Evolutionary conservation across 2,797 vertebrate species (phyloP), one percentile per base, ranked within the genome.

Genomic region (Cirrhinus molitorella): DNA sequence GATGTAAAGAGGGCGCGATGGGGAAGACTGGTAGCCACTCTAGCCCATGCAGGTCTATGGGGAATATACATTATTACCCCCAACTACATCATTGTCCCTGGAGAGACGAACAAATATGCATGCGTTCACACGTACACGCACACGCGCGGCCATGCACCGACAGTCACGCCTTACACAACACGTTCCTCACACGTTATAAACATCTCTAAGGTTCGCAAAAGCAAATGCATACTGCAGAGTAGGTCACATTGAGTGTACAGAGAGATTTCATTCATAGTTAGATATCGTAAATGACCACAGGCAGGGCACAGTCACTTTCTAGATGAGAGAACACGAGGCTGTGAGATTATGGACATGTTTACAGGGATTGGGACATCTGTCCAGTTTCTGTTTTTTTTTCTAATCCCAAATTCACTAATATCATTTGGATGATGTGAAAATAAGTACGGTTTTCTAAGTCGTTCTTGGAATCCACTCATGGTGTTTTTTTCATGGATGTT

Each of bases 1-100:
- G 85, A 88, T 51, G 31, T 68, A 83, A 87, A 79, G 88, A 91
- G 90, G 89, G 90, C 84, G 90, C 90, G 23, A 92, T 91, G 91
- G 95, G 94, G 94, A 95, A 95, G 94, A 95, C 93, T 92, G 92
- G 89, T 91, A 92, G 89, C 89, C 78, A 79, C 73, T 85, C 76
- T 89, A 90, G 90, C 85, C 79, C 88, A 92, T 71, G 80, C 76
- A 84, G 88, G 89, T 94, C 87, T 91, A 53, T 78, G 45, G 90
- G 89, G 87, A 83, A 85, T 49, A 74, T 88, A 83, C 61, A 43
- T 77, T 70, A 81, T 83, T 80, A 84, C 86, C 80, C 79, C 84
- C 68, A 51, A 85, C 81, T 80, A 81, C 79, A 65, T 81, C 40
- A 63, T 63, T 88, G 79, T 79, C 59, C 79, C 70, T 66, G 85